Conservation (phyloP, 2,113 vertebrate species). For the Rhea pennata region DNA sequence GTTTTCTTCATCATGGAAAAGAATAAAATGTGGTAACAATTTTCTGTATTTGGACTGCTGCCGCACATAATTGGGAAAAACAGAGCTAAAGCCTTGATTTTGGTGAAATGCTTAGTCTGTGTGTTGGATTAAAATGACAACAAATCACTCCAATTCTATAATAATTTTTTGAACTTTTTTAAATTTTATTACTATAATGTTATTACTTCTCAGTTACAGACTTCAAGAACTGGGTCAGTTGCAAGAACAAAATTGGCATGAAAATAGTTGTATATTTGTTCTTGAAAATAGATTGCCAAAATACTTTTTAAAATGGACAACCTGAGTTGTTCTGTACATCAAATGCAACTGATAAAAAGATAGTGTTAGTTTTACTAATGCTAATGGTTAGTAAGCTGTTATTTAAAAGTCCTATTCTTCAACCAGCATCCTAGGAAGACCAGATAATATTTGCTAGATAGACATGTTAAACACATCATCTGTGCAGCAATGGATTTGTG, state of each 20-base stretch:
- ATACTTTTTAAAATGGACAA: slow-evolving; percentile 31
- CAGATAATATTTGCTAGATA: slow-evolving; percentile 36
- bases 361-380: slow-evolving; percentile 1
- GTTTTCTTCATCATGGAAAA: slow-evolving; percentile 74
- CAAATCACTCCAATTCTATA: slow-evolving; percentile 60
- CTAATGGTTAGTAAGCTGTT: neutral
- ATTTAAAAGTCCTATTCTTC: slow-evolving; percentile 16
- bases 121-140: slow-evolving; percentile 70
- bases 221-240: slow-evolving; percentile 65
- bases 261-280: slow-evolving; percentile 57
- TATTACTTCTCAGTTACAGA: slow-evolving; percentile 59
- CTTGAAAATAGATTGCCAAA: slow-evolving; percentile 54
- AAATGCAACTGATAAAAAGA: slow-evolving; percentile 1
- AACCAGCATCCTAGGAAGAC: slow-evolving; percentile 15
- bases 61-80: slow-evolving; percentile 79
- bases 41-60: slow-evolving; percentile 79
- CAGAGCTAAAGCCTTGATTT: slow-evolving; percentile 71
- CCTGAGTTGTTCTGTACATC: slow-evolving; percentile 11
- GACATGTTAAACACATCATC: slow-evolving; percentile 27
- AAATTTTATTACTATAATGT: slow-evolving; percentile 50
- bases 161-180: slow-evolving; percentile 64
- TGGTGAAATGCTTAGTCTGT: slow-evolving; percentile 69
- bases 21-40: slow-evolving; percentile 86
- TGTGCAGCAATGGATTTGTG: slow-evolving; percentile 29
- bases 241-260: slow-evolving; percentile 49